A percentile compares a stretch with the other conserved stretches of the same genome.
These are phyloP conservation scores for Apus apus DNA, from an alignment of 2,113 vertebrate species.

Conservation along the genomic window DNA sequence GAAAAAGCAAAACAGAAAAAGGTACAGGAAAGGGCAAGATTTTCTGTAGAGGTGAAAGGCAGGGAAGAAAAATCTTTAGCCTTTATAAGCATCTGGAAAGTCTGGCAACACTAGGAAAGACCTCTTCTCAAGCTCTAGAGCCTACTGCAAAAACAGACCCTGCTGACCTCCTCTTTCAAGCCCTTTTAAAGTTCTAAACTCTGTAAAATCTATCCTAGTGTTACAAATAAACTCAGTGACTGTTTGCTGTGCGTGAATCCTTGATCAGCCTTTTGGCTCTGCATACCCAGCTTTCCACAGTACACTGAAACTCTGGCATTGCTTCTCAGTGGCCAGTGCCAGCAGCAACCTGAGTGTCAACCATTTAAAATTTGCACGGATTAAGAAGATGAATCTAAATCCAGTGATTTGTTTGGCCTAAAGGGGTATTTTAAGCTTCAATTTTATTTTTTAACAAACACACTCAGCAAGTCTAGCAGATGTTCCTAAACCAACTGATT, in stretches of 20 bases:
- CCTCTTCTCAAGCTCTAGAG: slow-evolving; percentile 33
- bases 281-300: slow-evolving; percentile 49
- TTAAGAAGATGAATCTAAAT: slow-evolving; percentile 17
- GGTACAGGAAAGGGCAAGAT: neutral
- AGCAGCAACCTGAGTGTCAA: slow-evolving; percentile 51
- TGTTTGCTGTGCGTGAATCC: slow-evolving; percentile 37
- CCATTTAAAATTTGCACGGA: neutral
- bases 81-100: slow-evolving; percentile 8
- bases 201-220: slow-evolving; percentile 36
- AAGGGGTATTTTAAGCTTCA: neutral
- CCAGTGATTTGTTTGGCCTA: neutral
- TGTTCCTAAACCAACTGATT: neutral
- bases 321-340: slow-evolving; percentile 6
- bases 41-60: neutral
- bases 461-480: neutral
- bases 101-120: slow-evolving; percentile 6
- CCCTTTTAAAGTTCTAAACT: slow-evolving; percentile 21
- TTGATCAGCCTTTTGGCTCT: slow-evolving; percentile 58
- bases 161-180: slow-evolving; percentile 35
- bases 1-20: neutral
- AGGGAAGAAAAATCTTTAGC: neutral
- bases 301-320: slow-evolving; percentile 36
- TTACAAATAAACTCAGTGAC: slow-evolving; percentile 51
- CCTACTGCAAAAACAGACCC: slow-evolving; percentile 41
- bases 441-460: neutral